These are phyloP conservation scores for Diglossa cyanea DNA, from an alignment of 2,797 vertebrate genomes.

Conservation along the genomic window DNA sequence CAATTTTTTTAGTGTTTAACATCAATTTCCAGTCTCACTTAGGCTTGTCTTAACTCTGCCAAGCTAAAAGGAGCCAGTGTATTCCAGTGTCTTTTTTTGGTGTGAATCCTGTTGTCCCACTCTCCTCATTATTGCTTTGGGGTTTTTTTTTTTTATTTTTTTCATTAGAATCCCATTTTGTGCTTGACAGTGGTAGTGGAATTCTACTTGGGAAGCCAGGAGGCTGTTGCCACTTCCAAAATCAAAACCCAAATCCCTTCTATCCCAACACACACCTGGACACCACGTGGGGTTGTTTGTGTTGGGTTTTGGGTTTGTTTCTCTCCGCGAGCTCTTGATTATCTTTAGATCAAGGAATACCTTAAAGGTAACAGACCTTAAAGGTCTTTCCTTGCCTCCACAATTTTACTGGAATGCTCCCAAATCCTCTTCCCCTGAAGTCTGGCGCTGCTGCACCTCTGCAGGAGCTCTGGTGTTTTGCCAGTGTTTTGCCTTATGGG, in stretches of 20 bases:
- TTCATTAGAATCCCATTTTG: background rate
- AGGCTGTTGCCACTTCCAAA: background rate
- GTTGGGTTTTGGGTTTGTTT: background rate
- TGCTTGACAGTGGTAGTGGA: background rate
- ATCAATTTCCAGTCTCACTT: background rate
- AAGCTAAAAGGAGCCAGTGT: background rate
- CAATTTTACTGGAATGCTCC: background rate
- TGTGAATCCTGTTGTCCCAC: background rate
- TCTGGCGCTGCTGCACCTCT: background rate
- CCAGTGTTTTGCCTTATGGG: accelerated
- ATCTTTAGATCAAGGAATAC: background rate
- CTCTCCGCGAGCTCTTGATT: background rate
- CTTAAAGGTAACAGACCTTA: background rate
- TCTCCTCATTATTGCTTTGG: background rate
- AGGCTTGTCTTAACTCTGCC: background rate
- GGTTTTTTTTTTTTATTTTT: background rate
- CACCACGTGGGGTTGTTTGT: background rate
- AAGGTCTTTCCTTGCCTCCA: background rate
- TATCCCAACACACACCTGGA: background rate
- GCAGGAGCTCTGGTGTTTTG: background rate
- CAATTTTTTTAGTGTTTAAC: accelerated
- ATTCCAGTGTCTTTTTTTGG: background rate
- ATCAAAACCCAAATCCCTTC: background rate
- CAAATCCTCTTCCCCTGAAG: background rate
- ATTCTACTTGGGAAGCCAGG: background rate